Evolutionary conservation across 30 jellyfish, hydroid and myxozoan species (phyloP).

Genomic region (Kudoa iwatai): DNA sequence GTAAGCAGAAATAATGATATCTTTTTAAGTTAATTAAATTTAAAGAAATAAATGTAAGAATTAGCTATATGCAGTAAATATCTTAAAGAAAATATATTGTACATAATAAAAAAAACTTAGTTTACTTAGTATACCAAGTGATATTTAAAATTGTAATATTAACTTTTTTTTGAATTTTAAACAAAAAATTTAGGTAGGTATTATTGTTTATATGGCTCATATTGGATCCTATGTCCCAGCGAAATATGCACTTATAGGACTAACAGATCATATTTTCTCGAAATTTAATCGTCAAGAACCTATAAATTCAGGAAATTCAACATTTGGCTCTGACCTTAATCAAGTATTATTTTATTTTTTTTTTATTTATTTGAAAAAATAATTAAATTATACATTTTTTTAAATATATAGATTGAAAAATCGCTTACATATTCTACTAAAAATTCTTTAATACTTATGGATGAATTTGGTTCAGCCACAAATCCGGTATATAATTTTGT

Average conservation of each 20-base stretch:
- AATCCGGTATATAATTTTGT: conserved; percentile 27
- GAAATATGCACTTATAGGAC: conserved; percentile 24
- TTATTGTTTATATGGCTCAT: conserved; percentile 37
- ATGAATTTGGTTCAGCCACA: conserved; percentile 93
- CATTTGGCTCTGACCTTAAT: conserved; percentile 63
- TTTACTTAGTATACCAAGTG: too few species aligned
- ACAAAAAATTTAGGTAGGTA: conserved; percentile 49
- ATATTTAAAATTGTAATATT: too few species aligned
- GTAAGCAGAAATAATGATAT: too few species aligned
- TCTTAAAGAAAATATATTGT: too few species aligned
- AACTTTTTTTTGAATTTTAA: too few species aligned
- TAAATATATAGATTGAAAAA: conserved; percentile 38
- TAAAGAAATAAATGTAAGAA: too few species aligned
- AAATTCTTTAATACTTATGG: conserved; percentile 33
- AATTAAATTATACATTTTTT: too few species aligned
- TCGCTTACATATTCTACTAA: conserved; percentile 38
- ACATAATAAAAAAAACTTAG: too few species aligned
- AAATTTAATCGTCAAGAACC: conserved; percentile 38
- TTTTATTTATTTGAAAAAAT: too few species aligned
- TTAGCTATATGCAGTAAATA: too few species aligned
- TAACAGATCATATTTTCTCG: conserved; percentile 23
- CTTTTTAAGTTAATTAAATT: too few species aligned
- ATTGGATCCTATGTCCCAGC: conserved; percentile 86
- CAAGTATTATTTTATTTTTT: conserved; percentile 10
- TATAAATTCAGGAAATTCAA: conserved; percentile 29